These are phyloP conservation scores for Alsophila aescularia DNA, from an alignment of 2,888 invertebrate genomes.

Conservation along the genomic window DNA sequence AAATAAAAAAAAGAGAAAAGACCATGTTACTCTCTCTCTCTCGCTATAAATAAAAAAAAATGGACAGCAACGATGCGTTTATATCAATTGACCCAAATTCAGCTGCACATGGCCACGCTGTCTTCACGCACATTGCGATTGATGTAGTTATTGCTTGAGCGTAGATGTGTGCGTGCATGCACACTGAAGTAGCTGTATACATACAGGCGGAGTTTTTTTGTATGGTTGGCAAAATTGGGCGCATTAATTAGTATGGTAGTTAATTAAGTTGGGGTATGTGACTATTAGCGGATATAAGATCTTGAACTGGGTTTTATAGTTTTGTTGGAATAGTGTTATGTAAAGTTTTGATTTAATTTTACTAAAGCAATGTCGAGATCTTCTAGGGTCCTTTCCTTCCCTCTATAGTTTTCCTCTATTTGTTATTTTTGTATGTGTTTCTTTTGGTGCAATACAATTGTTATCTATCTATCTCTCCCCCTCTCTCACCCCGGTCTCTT, in stretches of 20 bases:
- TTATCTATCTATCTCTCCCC: too few species aligned
- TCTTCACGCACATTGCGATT: slow-evolving; percentile 50
- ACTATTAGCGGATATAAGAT: slow-evolving; percentile 4
- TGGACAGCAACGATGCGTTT: slow-evolving; percentile 59
- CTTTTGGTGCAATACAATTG: too few species aligned
- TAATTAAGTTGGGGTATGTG: too few species aligned
- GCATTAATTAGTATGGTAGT: slow-evolving; percentile 21
- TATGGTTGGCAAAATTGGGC: slow-evolving; percentile 34
- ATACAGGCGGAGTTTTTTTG: slow-evolving; percentile 49
- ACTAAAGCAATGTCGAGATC: too few species aligned
- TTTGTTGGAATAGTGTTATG: too few species aligned
- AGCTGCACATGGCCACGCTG: slow-evolving; percentile 64
- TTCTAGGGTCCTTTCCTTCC: too few species aligned
- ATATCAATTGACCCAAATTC: slow-evolving; percentile 80
- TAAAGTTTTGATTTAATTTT: too few species aligned
- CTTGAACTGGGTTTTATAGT: too few species aligned
- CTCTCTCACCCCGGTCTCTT: too few species aligned
- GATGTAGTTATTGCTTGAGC: slow-evolving; percentile 30
- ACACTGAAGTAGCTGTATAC: slow-evolving; percentile 42
- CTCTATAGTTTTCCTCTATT: too few species aligned
- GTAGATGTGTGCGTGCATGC: slow-evolving; percentile 17
- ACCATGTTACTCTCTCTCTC: slow-evolving; percentile 50
- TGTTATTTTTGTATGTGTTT: too few species aligned
- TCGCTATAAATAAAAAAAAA: slow-evolving; percentile 29
- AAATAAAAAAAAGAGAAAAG: slow-evolving; percentile 51